A percentile compares a stretch with the other conserved stretches of the same genome.
phyloP scores from a whole-genome alignment of 2,797 vertebrate genomes.

The Silurus aristotelis region DNA sequence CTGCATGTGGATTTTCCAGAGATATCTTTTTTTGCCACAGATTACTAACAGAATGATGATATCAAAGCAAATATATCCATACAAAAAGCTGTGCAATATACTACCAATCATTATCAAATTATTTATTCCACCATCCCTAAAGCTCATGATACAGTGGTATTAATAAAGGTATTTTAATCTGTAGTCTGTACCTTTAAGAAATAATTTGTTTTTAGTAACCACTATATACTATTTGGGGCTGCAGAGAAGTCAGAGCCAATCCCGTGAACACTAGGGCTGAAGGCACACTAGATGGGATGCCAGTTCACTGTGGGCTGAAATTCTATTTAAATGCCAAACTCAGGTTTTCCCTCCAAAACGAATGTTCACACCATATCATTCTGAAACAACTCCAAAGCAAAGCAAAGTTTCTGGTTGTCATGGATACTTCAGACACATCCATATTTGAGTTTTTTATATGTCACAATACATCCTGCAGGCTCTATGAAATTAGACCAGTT shows the following conservation, averaged over 20 bases:
- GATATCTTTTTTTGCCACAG: conserved; percentile 22
- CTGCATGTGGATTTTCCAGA: conserved; percentile 31
- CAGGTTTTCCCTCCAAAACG: conserved; percentile 20
- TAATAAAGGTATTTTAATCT: neutral
- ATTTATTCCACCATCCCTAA: conserved; percentile 1
- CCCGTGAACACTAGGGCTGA: neutral
- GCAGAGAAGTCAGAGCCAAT: neutral
- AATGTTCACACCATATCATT: conserved; percentile 21
- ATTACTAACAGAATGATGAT: conserved; percentile 14
- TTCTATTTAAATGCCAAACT: conserved; percentile 31
- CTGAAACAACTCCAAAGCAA: neutral
- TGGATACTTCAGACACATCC: conserved; percentile 30
- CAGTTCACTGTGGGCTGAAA: neutral
- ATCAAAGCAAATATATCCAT: conserved; percentile 8
- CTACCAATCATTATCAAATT: neutral
- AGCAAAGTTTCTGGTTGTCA: conserved; percentile 12
- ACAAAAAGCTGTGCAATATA: neutral
- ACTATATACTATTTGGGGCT: neutral
- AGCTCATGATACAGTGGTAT: neutral
- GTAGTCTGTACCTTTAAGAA: neutral
- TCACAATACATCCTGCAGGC: neutral
- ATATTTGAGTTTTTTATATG: conserved; percentile 13
- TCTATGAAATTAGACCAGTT: conserved; percentile 15
- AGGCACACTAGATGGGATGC: neutral
- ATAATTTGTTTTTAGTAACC: neutral